A percentile compares a stretch with the other conserved stretches of the same genome.
Evolutionary conservation across 1,140 invertebrate genomes (phyloP).

Genomic region (Ceratosolen fusciceps): DNA sequence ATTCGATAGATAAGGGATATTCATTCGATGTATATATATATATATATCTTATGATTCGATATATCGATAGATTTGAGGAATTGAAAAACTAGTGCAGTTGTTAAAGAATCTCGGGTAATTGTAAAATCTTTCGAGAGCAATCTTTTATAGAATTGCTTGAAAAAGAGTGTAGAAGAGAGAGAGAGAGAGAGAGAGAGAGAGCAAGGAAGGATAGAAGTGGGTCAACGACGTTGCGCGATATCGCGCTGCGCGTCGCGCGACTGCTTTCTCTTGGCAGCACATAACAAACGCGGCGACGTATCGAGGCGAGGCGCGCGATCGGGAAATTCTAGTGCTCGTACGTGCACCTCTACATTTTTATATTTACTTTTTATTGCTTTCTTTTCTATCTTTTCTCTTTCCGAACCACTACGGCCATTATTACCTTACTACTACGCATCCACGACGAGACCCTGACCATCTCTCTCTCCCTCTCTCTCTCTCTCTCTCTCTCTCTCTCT

Average conservation of each 20-base stretch:
- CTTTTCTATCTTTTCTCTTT: neutral
- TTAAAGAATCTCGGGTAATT: no score
- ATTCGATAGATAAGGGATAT: no score
- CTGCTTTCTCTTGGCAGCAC: constrained; percentile 45
- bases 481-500: no score
- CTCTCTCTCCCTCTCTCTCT: no score
- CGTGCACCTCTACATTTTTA: neutral
- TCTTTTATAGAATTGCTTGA: neutral
- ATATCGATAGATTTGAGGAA: no score
- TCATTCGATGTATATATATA: no score
- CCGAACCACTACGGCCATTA: no score
- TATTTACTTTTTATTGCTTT: neutral
- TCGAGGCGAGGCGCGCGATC: constrained; percentile 17
- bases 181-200: constrained; percentile 22
- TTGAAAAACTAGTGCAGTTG: no score
- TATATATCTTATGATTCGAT: no score
- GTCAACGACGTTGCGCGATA: constrained; percentile 40
- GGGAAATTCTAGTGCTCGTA: constrained; percentile 38
- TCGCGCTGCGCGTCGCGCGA: constrained; percentile 18
- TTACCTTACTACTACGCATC: no score
- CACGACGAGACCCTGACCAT: no score
- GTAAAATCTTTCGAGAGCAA: neutral
- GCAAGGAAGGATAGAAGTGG: constrained; percentile 34
- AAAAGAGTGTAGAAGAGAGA: neutral
- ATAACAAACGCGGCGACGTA: neutral